Base-by-base conservation (phyloP, 2,888 invertebrate genomes). In the Agrotis puta region DNA sequence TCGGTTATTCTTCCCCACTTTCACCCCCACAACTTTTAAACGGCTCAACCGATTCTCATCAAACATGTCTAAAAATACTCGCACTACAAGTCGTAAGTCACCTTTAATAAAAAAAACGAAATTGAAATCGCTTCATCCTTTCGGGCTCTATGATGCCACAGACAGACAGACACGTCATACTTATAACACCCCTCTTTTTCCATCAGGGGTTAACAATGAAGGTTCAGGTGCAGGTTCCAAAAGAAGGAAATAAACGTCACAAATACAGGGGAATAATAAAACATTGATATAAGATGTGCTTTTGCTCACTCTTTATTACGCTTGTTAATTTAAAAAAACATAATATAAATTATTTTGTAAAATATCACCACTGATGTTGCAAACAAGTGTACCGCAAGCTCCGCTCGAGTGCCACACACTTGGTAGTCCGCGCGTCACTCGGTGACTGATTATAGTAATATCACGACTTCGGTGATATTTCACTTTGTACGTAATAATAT, bases 231-330 rank as follows among this genome's bases (percentile, higher is more conserved):
- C n/a, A 9, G 33, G 39, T 39, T 9, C 39, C 11, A 39, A 4
- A 5, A 33, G n/a, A 56, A 33, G 33, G 56, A 56, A 33, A n/a
- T 27, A 33, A 62, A 74, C 77, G 53, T 45, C 78, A 87, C 84
- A 82, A 78, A 83, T 79, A 81, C n/a, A 83, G 59, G 83, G 73
- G 73, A 79, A 70, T 69, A 94, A 93, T 95, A 86, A 96, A 95
- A 96, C 94, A 93, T 87, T 74, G 82, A 83, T 91, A 70, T 92
- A 92, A 94, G 93, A 95, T 93, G 95, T 95, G 95, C 95, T 94
- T 91, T 94, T 93, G 94, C 94, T 95, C 95, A 95, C 95, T 95
- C 95, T 96, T 96, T 96, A 96, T 95, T 96, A 95, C 94, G 93
- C 91, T 93, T 94, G 95, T 95, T 95, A 95, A 94, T 95, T 92